A percentile compares a stretch with the other conserved stretches of the same genome.
These are phyloP conservation scores for Scaptomyza tumidula DNA, from an alignment of 2,888 invertebrate genomes.

Conservation along the genomic window DNA sequence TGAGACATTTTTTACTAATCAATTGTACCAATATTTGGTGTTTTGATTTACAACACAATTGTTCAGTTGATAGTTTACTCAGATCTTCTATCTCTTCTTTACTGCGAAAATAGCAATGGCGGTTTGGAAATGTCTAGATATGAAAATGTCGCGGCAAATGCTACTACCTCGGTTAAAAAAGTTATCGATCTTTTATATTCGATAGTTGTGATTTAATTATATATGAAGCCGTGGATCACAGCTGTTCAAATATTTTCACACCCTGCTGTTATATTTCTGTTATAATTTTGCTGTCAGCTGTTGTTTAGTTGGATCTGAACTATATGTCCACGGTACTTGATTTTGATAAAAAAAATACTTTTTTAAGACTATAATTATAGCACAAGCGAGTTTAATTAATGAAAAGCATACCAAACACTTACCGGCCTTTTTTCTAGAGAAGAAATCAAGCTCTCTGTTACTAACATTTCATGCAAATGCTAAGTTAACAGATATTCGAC, in stretches of 20 bases:
- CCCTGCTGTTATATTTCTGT: slow-evolving; percentile 1
- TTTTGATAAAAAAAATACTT: neutral
- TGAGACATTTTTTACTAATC: slow-evolving; percentile 87
- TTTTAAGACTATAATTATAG: neutral
- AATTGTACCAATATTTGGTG: slow-evolving; percentile 8
- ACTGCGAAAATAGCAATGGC: slow-evolving; percentile 55
- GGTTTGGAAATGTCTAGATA: slow-evolving; percentile 47
- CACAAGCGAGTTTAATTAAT: neutral
- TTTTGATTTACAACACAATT: slow-evolving; percentile 14
- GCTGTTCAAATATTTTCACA: slow-evolving; percentile 44
- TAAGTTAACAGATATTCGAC: slow-evolving; percentile 10
- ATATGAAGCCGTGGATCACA: slow-evolving; percentile 48
- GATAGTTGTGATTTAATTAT: neutral
- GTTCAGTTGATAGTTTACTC: slow-evolving; percentile 9
- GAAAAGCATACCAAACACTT: no score
- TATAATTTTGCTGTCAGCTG: neutral
- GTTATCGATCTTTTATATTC: slow-evolving; percentile 3
- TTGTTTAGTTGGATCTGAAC: neutral
- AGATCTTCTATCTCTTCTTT: neutral
- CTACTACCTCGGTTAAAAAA: slow-evolving; percentile 6
- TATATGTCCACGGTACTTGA: neutral
- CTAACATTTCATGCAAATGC: neutral
- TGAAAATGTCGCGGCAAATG: slow-evolving; percentile 49
- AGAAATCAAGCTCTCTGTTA: slow-evolving; percentile 1
- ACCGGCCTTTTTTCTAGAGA: neutral